phyloP scores from a whole-genome alignment of 1,140 invertebrate species.

The Ladona fulva region DNA sequence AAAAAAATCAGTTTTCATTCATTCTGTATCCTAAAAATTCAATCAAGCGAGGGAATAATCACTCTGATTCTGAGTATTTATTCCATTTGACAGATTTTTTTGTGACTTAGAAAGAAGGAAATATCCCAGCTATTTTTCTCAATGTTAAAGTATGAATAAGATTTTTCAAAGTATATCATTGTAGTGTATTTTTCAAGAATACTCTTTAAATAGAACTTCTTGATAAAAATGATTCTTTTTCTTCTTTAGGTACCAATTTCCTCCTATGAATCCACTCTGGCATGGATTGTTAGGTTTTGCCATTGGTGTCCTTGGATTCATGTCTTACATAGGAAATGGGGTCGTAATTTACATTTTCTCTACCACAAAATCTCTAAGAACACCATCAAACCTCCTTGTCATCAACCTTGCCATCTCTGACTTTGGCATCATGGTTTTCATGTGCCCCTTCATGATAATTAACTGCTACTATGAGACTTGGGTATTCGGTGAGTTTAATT shows the following conservation, averaged over 20 bases:
- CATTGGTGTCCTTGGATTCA: slow-evolving; percentile 47
- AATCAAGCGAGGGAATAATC: too few relatives aligned
- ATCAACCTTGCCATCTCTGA: slow-evolving; percentile 39
- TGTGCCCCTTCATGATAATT: slow-evolving; percentile 31
- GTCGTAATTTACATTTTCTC: slow-evolving; percentile 42
- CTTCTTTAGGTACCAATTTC: slow-evolving; percentile 45
- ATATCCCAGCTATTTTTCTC: too few relatives aligned
- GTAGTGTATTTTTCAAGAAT: too few relatives aligned
- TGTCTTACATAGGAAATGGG: slow-evolving; percentile 38
- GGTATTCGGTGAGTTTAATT: slow-evolving; percentile 28
- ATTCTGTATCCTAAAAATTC: too few relatives aligned
- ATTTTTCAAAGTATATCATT: too few relatives aligned
- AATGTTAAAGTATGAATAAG: too few relatives aligned
- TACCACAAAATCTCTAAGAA: slow-evolving; percentile 36
- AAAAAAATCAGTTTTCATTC: too few relatives aligned
- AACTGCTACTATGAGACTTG: slow-evolving; percentile 37
- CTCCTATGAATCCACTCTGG: slow-evolving; percentile 54
- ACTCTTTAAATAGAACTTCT: too few relatives aligned
- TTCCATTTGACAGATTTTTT: too few relatives aligned
- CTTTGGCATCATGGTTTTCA: slow-evolving; percentile 36
- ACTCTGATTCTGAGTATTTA: too few relatives aligned
- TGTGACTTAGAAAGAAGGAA: too few relatives aligned
- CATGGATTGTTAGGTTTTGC: slow-evolving; percentile 53
- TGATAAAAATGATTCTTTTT: too few relatives aligned
- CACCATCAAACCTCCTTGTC: slow-evolving; percentile 37